Base-by-base conservation (phyloP, 2,888 invertebrate species). In the Cordylochernes scorpioides region DNA sequence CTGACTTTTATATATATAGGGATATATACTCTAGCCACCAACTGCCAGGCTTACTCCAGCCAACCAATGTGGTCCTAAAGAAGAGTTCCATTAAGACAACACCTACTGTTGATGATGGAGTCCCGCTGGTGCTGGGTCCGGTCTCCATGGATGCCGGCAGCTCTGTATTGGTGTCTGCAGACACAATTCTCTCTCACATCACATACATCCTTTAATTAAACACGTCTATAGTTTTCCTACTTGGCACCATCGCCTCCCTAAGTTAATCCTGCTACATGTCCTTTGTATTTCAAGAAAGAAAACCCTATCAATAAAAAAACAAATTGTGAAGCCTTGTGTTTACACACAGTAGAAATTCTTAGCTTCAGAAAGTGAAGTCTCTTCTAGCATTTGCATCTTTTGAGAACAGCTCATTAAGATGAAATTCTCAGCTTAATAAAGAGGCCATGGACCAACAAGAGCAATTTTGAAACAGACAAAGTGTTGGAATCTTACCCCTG, bases 401-500 rank as follows among this genome's bases (percentile, higher is more conserved):
- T 5, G 15, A 4, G 16, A 9, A 12, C 15, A 15, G 7, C 5
- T 27, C 8, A 9, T 9, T 19, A 8, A 19, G 9, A 19, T 9
- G 9, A 9, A 9, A 19, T 9, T 19, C 8, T 9, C 9, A 19
- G 19, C 19, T 19, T 19, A 9, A 9, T 9, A 9, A 19, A 9
- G 8, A 9, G 8, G 19, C 9, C 9, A 10, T 8, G 9, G 13
- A 10, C 10, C 13, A 8, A 25, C 9, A 9, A 15, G 15, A 3
- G 7, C 4, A 17, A 10, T 14, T 8, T 15, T 3, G 7, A 15
- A 3, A 3, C 3, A 15, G 9, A 8, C 9, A 15, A n/a, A 3
- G 9, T 10, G 3, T 3, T 14, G 18, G 17, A 13, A 5, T 8
- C n/a, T 18, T 31, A 31, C 31, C 80, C 82, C 49, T 80, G 14